Base-by-base conservation (phyloP, 2,797 vertebrate genomes). In the Denticeps clupeoides region DNA sequence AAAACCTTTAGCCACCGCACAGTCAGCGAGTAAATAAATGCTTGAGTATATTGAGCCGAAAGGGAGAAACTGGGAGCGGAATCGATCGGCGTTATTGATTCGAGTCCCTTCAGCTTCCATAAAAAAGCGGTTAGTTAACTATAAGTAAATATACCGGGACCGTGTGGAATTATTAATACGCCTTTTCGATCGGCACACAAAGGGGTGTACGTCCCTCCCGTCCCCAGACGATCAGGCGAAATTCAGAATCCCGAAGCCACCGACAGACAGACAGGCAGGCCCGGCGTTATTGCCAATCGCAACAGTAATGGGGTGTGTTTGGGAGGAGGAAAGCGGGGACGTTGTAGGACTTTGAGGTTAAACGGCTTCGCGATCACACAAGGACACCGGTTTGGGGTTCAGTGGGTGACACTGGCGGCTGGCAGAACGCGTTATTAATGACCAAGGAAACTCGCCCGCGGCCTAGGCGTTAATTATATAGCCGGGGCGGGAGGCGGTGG, bases 341-440 rank as follows among this genome's bases (percentile, higher is more conserved):
- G 13, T 8, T n/a, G 10, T 26, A 38, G 32, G 32, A 7, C 46
- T 38, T 25, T 23, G 29, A 25, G 38, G 33, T 22, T 67, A 65
- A 72, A 75, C 69, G 63, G 69, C 69, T 71, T 64, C 45, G 49
- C 53, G 54, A 63, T 63, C 64, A 74, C 64, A 71, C 70, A 78
- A 80, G 77, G 73, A 78, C 73, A 75, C 52, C 63, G 62, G 70
- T 67, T 74, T 67, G 64, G 60, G 70, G 74, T 77, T 64, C 66
- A 64, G 62, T 74, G 73, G 77, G 73, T 78, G 73, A 79, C 73
- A 73, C 72, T 69, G 69, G 70, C 45, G 63, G 68, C 65, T 72
- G 73, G 74, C 71, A 74, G 75, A 77, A 79, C 77, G 71, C 71
- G 66, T 76, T 84, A 82, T 82, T 82, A 83, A 84, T 82, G 78